Evolutionary conservation across 2,888 invertebrate genomes (phyloP).

Genomic region (Parelbella ahira): DNA sequence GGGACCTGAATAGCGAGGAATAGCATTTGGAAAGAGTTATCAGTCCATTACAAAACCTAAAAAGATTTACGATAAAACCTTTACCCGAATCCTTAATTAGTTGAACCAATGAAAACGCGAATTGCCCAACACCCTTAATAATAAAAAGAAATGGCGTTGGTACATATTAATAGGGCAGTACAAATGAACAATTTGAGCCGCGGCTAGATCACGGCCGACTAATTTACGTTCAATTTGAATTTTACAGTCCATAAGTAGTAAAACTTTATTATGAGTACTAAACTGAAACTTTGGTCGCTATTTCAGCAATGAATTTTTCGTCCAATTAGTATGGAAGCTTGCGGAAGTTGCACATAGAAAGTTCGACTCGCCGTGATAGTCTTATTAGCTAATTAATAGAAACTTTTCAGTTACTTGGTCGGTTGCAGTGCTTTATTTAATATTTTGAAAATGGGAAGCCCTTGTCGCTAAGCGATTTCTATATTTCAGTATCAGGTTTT

Average conservation of each 20-base stretch:
- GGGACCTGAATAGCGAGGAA: too few species aligned
- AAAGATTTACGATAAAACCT: too few species aligned
- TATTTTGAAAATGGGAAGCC: not conserved
- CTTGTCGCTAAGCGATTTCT: too few species aligned
- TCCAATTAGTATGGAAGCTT: conserved; percentile 30
- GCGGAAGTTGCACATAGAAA: conserved; percentile 27
- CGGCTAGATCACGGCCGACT: conserved; percentile 41
- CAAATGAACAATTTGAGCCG: conserved; percentile 43
- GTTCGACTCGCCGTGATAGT: conserved; percentile 25
- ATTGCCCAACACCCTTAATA: conserved; percentile 25
- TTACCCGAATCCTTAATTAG: conserved; percentile 9
- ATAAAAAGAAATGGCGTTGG: conserved; percentile 22
- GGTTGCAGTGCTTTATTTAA: conserved; percentile 4
- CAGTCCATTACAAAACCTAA: too few species aligned
- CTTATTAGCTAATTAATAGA: conserved; percentile 26
- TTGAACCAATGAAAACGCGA: conserved; percentile 7
- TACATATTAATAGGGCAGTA: conserved; percentile 33
- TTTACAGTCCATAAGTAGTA: conserved; percentile 48
- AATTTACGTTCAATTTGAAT: conserved; percentile 60
- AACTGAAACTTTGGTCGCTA: conserved; percentile 33
- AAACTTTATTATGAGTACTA: conserved; percentile 45
- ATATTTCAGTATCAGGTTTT: too few species aligned
- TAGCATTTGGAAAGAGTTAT: too few species aligned
- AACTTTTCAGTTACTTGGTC: conserved; percentile 9
- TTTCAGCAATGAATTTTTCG: conserved; percentile 33